phyloP scores from a whole-genome alignment of 2,888 invertebrate genomes.

The Hoplodrina blanda region DNA sequence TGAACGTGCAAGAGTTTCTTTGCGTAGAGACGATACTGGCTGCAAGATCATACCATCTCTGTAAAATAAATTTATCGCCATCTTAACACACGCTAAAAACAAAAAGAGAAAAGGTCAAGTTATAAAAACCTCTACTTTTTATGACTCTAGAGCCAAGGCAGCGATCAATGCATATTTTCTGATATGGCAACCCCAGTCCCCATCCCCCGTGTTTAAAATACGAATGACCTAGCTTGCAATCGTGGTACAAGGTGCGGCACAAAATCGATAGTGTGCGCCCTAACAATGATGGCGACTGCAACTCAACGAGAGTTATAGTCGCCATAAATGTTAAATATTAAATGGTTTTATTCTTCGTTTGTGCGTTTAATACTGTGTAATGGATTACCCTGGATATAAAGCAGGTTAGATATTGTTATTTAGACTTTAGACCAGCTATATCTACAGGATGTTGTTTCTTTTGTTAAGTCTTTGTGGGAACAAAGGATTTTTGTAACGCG shows the following conservation, averaged over 20 bases:
- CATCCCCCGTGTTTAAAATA: slow-evolving; percentile 5
- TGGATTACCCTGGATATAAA: neutral
- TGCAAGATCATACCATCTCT: neutral
- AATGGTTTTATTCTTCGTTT: slow-evolving; percentile 10
- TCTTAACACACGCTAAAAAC: neutral
- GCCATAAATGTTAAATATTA: slow-evolving; percentile 27
- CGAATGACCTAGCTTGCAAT: slow-evolving; percentile 21
- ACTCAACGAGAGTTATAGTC: slow-evolving; percentile 5
- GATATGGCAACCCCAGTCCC: slow-evolving; percentile 6
- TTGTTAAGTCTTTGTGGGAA: neutral
- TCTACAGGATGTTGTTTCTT: neutral
- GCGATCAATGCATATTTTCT: neutral
- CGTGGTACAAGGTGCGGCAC: neutral
- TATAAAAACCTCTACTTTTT: too few relatives aligned
- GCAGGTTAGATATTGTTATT: slow-evolving; percentile 18
- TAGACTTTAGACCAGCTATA: neutral
- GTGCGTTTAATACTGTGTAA: slow-evolving; percentile 21
- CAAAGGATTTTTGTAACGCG: neutral
- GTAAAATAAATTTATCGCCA: neutral
- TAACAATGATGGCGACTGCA: slow-evolving; percentile 34
- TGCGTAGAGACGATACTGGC: neutral
- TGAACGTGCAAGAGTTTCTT: neutral
- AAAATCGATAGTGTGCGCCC: slow-evolving; percentile 27
- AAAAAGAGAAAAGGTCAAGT: too few relatives aligned
- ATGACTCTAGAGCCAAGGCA: too few relatives aligned